Conservation (phyloP, 2,797 vertebrate species). For the Pseudocheirus occidentalis region DNA sequence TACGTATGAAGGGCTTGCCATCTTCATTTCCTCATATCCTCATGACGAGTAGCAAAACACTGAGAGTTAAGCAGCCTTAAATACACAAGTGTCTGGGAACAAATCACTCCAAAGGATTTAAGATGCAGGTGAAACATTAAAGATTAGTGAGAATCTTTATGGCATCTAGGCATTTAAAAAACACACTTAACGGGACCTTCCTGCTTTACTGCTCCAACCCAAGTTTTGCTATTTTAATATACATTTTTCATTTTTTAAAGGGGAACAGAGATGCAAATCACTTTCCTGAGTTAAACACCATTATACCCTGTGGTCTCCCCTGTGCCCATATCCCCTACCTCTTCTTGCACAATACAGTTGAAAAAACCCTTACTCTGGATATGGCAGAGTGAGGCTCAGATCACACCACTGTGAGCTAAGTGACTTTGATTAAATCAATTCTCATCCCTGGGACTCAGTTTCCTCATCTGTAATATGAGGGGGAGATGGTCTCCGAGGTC, state of each 20-base stretch:
- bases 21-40: neutral
- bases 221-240: neutral
- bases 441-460: neutral
- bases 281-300: neutral
- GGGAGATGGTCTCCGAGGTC: neutral
- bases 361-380: neutral
- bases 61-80: neutral
- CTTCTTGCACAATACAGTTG: neutral
- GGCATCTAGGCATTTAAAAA: neutral
- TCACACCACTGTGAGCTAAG: neutral
- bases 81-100: neutral
- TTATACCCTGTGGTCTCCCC: neutral
- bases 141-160: neutral
- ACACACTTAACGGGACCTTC: neutral
- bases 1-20: neutral
- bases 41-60: neutral
- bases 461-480: neutral
- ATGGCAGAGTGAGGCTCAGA: neutral
- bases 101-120: neutral
- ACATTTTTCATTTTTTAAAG: neutral
- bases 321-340: neutral
- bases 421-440: neutral
- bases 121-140: neutral
- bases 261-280: neutral
- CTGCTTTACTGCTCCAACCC: neutral